Conservation (phyloP, 2,888 invertebrate species). For the Phortica okadai region DNA sequence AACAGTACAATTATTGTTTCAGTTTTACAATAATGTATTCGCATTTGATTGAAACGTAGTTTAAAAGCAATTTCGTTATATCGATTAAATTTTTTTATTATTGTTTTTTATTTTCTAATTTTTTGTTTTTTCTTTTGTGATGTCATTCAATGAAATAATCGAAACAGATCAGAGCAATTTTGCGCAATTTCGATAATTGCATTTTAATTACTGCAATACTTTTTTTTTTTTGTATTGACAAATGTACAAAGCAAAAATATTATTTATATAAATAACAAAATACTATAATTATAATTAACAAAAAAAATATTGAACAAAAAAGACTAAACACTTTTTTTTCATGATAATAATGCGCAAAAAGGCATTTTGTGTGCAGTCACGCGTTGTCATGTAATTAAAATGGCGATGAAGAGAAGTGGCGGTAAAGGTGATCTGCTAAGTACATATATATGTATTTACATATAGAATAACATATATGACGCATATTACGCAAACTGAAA, state of each 20-base stretch:
- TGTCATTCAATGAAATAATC: neutral
- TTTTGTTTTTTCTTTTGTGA: neutral
- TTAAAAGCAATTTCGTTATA: neutral
- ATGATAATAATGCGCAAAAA: neutral
- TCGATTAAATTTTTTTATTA: neutral
- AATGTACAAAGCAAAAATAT: neutral
- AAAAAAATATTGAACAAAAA: neutral
- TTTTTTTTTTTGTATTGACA: neutral
- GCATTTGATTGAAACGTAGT: too few relatives aligned
- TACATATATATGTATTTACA: too few relatives aligned
- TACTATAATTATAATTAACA: neutral
- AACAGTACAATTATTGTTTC: too few relatives aligned
- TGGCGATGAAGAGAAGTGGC: neutral
- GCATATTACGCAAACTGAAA: too few relatives aligned
- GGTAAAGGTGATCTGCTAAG: too few relatives aligned
- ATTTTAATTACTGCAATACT: slow-evolving; percentile 6
- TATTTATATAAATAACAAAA: neutral
- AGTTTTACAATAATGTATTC: too few relatives aligned
- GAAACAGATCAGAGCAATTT: slow-evolving; percentile 13
- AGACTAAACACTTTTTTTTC: too few relatives aligned
- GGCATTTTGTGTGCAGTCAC: neutral
- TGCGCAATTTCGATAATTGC: slow-evolving; percentile 1
- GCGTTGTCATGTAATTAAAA: neutral
- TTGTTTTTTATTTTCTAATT: neutral
- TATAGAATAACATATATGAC: too few relatives aligned